Evolutionary conservation across 2,113 vertebrate species (phyloP).

Genomic region (Tautogolabrus adspersus): DNA sequence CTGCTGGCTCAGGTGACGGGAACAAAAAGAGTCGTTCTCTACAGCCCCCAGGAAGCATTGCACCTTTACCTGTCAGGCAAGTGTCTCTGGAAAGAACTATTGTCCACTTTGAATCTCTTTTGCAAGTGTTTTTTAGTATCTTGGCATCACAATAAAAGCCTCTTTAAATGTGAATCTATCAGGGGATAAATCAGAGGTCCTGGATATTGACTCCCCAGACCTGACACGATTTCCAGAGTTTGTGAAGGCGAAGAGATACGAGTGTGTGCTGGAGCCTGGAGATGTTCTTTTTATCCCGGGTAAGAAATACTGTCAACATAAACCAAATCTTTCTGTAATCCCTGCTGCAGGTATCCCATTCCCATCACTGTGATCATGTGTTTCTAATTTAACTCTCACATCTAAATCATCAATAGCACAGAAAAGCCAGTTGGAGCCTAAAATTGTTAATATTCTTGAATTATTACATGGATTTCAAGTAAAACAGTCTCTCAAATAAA

Average conservation of each 20-base stretch:
- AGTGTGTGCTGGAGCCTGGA: slow-evolving; percentile 91
- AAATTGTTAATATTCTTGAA: neutral
- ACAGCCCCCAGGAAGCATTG: slow-evolving; percentile 91
- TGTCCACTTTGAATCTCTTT: too few species aligned
- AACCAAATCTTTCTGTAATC: too few species aligned
- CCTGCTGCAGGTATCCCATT: neutral
- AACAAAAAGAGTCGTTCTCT: slow-evolving; percentile 90
- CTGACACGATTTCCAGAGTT: slow-evolving; percentile 91
- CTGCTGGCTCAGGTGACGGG: slow-evolving; percentile 96
- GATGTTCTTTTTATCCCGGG: slow-evolving; percentile 97
- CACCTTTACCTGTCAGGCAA: slow-evolving; percentile 94
- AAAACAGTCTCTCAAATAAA: neutral
- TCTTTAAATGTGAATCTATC: neutral
- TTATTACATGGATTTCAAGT: neutral
- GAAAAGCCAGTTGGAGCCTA: too few species aligned
- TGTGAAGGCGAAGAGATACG: slow-evolving; percentile 87
- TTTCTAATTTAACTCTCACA: too few species aligned
- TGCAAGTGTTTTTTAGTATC: neutral
- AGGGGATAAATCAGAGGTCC: slow-evolving; percentile 95
- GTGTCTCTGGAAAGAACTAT: neutral
- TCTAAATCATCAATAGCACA: too few species aligned
- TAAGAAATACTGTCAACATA: slow-evolving; percentile 55
- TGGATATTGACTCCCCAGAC: slow-evolving; percentile 93
- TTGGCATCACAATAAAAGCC: neutral
- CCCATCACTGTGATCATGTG: neutral